Evolutionary conservation across 2,797 vertebrate genomes (phyloP).

Genomic region (Phalloptychus januarius): DNA sequence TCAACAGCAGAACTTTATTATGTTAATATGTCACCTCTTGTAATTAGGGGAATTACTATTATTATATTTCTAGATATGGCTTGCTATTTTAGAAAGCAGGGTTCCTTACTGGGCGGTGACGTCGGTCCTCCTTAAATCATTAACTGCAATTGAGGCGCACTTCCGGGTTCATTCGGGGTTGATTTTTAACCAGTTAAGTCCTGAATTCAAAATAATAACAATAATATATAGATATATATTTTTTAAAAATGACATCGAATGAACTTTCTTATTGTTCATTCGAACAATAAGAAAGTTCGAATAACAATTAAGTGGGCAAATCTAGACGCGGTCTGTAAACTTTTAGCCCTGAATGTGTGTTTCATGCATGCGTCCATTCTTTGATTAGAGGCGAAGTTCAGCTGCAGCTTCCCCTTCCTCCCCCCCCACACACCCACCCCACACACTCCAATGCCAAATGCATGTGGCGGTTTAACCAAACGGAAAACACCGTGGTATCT

Average conservation of each 20-base stretch:
- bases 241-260: slow-evolving; percentile 11
- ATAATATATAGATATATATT: no score
- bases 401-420: slow-evolving; percentile 27
- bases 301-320: slow-evolving; percentile 20
- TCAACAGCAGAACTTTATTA: slow-evolving; percentile 15
- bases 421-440: background rate
- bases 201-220: background rate
- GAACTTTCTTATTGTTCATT: slow-evolving; percentile 1
- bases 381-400: slow-evolving; percentile 36
- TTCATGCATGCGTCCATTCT: slow-evolving; percentile 17
- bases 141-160: slow-evolving; percentile 64
- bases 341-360: background rate
- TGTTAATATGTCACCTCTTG: background rate
- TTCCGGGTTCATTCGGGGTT: slow-evolving; percentile 77
- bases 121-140: slow-evolving; percentile 73
- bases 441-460: slow-evolving; percentile 29
- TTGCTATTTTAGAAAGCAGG: slow-evolving; percentile 7
- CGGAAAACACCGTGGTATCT: slow-evolving; percentile 64
- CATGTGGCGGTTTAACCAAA: slow-evolving; percentile 79
- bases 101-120: background rate
- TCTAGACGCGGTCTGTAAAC: slow-evolving; percentile 4
- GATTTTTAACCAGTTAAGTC: slow-evolving; percentile 56
- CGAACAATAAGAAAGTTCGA: no score
- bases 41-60: background rate
- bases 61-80: background rate